A percentile compares a stretch with the other conserved stretches of the same genome.
phyloP scores from a whole-genome alignment of 2,113 vertebrate genomes.

The Bos indicus region DNA sequence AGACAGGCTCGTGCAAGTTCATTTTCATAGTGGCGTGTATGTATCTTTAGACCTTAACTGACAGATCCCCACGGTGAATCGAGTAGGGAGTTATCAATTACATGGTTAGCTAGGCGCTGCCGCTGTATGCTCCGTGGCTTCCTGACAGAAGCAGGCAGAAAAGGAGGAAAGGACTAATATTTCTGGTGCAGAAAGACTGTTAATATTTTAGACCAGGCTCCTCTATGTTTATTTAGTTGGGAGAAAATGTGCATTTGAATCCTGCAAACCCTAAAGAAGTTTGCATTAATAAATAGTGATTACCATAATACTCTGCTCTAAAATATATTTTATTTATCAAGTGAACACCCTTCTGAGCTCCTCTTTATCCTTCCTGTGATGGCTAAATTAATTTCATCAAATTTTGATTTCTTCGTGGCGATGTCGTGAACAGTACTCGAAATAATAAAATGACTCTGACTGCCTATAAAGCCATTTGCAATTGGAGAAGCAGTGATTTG shows the following conservation, averaged over 20 bases:
- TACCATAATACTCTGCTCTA: not conserved
- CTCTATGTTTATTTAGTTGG: conserved; percentile 52
- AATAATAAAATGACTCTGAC: conserved; percentile 14
- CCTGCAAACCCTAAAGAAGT: conserved; percentile 11
- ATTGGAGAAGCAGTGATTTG: not conserved
- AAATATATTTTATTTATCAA: conserved; percentile 44
- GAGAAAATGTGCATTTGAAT: conserved; percentile 64
- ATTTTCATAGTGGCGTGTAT: conserved; percentile 81
- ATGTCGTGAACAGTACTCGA: not conserved
- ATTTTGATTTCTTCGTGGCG: conserved; percentile 22
- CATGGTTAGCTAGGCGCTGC: conserved; percentile 83
- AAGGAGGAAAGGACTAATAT: conserved; percentile 76
- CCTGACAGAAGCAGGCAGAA: conserved; percentile 81
- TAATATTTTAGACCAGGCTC: conserved; percentile 74
- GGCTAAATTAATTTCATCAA: conserved; percentile 51
- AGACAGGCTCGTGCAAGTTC: conserved; percentile 81
- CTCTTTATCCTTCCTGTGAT: conserved; percentile 16
- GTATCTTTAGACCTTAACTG: conserved; percentile 83
- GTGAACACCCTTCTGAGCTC: conserved; percentile 1
- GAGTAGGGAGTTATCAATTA: conserved; percentile 85
- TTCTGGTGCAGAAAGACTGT: conserved; percentile 75
- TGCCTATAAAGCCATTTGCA: not conserved
- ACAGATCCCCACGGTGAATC: conserved; percentile 82
- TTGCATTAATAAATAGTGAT: not conserved
- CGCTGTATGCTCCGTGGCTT: conserved; percentile 75